Base-by-base conservation (phyloP, 2,888 invertebrate genomes). In the Alloscopus bannaensis region DNA sequence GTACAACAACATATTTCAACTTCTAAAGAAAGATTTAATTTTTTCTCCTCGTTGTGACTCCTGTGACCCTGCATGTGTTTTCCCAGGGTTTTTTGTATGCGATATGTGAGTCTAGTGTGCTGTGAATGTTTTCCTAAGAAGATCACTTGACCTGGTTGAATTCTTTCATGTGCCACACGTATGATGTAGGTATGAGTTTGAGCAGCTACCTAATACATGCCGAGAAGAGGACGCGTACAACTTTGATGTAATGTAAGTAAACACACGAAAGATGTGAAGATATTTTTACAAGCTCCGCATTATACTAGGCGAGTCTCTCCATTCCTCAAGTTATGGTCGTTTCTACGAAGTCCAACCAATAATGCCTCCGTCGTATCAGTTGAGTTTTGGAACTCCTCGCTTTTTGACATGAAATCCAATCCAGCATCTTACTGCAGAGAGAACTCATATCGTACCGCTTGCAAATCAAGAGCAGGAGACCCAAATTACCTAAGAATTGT, bases 221-320 rank as follows among this genome's bases (percentile, higher is more conserved):
- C 8, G 13, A 50, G 50, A 62, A 3, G 31, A 26, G 31, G 20
- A 40, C 29, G 20, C 40, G n/a, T n/a, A n/a, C n/a, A n/a, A 60
- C 18, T 36, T 29, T 24, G 50, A 50, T 59, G 70, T 59, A 70
- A 71, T 71, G 62, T 62, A 71, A 71, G 62, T 71, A 71, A 71
- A 71, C 71, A n/a, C n/a, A 71, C 52, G 52, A 50, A 60, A 22
- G 42, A 71, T 62, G 52, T 59, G 55, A 29, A 52, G 60, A 36
- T 26, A 52, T 60, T 59, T 60, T 45, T 70, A 16, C 31, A n/a
- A 13, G 28, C 29, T n/a, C 26, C 24, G 13, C 55, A 28, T 40
- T 40, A 28, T 31, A 20, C 45, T 65, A 24, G 50, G 22, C 24
- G 16, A 11, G 20, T 16, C 42, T 55, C 57, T 59, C 52, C 36